These are phyloP conservation scores for Lucifuga dentata DNA, from an alignment of 2,113 vertebrate species.

Conservation along the genomic window DNA sequence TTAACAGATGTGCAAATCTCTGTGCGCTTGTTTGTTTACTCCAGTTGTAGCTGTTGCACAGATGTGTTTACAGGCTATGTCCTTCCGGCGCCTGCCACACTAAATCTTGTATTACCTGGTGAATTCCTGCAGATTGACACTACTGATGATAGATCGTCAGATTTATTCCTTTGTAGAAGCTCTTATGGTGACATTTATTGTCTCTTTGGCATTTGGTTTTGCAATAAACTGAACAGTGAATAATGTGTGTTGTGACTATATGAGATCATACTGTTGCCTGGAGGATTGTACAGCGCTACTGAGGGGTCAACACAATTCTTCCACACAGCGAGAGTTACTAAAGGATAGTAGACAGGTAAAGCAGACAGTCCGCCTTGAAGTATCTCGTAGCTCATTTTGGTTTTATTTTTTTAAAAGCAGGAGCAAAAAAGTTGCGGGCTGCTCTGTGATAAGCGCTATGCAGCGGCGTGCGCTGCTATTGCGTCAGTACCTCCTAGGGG, in stretches of 20 bases:
- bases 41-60: constrained; percentile 2
- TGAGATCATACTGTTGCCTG: background rate
- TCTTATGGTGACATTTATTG: background rate
- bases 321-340: background rate
- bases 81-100: background rate
- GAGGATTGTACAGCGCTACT: background rate
- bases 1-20: constrained; percentile 38
- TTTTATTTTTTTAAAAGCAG: constrained; percentile 24
- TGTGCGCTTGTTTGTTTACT: constrained; percentile 18
- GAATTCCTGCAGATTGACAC: background rate
- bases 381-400: background rate
- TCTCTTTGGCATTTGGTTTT: background rate
- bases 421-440: constrained; percentile 44
- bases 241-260: background rate
- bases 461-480: constrained; percentile 64
- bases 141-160: background rate
- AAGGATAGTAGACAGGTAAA: background rate
- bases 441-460: constrained; percentile 51
- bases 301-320: background rate
- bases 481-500: constrained; percentile 68
- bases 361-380: background rate
- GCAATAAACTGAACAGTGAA: background rate
- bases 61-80: constrained; percentile 15
- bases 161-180: background rate
- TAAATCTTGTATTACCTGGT: constrained; percentile 10